Conservation (phyloP, 2,888 invertebrate genomes). For the Metopia argyrocephala region DNA sequence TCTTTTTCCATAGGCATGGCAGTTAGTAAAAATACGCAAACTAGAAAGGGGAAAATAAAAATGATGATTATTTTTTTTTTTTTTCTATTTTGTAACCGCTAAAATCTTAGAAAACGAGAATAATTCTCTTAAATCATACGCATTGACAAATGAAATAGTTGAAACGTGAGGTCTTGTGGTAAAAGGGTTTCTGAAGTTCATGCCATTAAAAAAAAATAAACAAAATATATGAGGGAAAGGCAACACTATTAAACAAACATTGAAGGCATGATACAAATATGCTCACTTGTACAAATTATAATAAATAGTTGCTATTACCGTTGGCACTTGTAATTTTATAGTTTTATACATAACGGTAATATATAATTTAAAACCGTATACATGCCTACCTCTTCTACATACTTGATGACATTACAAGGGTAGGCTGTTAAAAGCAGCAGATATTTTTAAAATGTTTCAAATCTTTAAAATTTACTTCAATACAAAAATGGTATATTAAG, state of each 20-base stretch:
- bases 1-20: neutral
- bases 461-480: no score
- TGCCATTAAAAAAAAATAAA: no score
- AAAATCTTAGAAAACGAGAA: slow-evolving; percentile 10
- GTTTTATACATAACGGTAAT: no score
- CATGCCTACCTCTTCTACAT: no score
- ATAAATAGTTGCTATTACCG: slow-evolving; percentile 8
- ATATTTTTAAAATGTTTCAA: no score
- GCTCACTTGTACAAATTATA: slow-evolving; percentile 16
- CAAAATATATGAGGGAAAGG: neutral
- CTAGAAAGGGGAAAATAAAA: neutral
- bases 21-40: neutral
- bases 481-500: no score
- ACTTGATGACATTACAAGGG: no score
- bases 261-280: neutral
- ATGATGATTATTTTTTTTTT: neutral
- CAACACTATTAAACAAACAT: neutral
- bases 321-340: neutral
- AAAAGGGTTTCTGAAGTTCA: neutral
- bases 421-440: no score
- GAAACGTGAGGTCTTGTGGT: neutral
- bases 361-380: no score
- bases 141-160: slow-evolving; percentile 32
- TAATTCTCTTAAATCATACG: neutral
- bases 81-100: neutral